A percentile compares a stretch with the other conserved stretches of the same genome.
These are phyloP conservation scores for Drosophila lini DNA, from an alignment of 1,140 invertebrate genomes.

Conservation along the genomic window DNA sequence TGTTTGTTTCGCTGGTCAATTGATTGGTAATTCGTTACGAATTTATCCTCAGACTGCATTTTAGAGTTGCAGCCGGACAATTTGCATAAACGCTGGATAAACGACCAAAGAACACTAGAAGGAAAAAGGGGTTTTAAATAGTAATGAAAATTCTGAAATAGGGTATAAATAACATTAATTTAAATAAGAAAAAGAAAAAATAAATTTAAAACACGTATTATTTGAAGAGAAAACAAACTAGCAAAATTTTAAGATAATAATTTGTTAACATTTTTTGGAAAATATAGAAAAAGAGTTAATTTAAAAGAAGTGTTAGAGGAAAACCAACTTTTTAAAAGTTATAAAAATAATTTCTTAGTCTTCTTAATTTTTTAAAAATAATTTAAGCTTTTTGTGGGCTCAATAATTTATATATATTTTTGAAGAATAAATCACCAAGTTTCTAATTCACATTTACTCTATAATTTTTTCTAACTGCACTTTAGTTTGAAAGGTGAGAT, in stretches of 20 bases:
- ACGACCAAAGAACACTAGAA: background rate
- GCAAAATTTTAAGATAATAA: too few species aligned
- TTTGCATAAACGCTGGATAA: constrained; percentile 51
- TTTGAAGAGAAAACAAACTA: too few species aligned
- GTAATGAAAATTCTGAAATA: too few species aligned
- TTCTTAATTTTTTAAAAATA: too few species aligned
- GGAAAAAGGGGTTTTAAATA: background rate
- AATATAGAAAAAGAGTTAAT: background rate
- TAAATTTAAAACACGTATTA: background rate
- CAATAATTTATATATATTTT: too few species aligned
- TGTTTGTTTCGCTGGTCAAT: constrained; percentile 65
- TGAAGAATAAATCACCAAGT: too few species aligned
- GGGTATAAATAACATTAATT: background rate
- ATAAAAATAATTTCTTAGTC: too few species aligned
- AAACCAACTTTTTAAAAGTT: background rate
- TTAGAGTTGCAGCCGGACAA: constrained; percentile 28
- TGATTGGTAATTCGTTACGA: constrained; percentile 69
- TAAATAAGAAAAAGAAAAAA: too few species aligned
- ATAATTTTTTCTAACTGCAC: background rate
- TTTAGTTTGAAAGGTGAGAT: constrained; percentile 27
- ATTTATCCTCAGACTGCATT: constrained; percentile 53
- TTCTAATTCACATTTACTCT: too few species aligned
- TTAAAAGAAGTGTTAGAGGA: too few species aligned
- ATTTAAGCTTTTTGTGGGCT: too few species aligned
- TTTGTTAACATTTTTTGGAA: background rate